Evolutionary conservation across 2,113 vertebrate genomes (phyloP).

Genomic region (Rhynchopsitta pachyrhyncha): DNA sequence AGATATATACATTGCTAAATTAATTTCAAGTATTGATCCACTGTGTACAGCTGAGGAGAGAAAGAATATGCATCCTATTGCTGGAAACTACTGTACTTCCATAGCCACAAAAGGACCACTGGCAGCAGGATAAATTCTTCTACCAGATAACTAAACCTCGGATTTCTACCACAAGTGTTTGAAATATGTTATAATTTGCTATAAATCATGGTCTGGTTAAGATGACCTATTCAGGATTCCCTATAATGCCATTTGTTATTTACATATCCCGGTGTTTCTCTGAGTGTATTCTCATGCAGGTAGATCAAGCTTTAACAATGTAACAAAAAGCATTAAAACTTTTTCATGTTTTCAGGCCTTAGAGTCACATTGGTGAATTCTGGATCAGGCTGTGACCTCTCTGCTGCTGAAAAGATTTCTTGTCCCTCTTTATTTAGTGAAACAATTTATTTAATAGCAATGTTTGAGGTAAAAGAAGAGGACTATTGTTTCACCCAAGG

Average conservation of each 20-base stretch:
- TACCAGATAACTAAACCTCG: background rate
- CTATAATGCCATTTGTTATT: background rate
- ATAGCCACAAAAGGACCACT: background rate
- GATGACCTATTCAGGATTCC: background rate
- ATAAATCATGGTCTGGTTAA: background rate
- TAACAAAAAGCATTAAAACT: background rate
- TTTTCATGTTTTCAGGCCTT: background rate
- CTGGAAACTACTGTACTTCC: background rate
- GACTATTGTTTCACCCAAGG: background rate
- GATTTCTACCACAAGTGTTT: background rate
- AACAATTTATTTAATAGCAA: background rate
- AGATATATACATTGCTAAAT: background rate
- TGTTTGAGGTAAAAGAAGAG: background rate
- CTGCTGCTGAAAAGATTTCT: background rate
- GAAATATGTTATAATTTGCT: background rate
- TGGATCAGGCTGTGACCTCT: background rate
- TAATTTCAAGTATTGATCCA: background rate
- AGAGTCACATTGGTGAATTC: background rate
- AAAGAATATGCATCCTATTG: background rate
- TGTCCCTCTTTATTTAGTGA: background rate
- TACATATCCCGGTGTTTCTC: background rate
- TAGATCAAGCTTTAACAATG: background rate
- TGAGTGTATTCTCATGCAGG: background rate
- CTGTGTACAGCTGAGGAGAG: background rate
- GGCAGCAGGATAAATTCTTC: background rate